These are phyloP conservation scores for Microtus richardsoni DNA, from an alignment of 2,113 vertebrate species.

Conservation along the genomic window DNA sequence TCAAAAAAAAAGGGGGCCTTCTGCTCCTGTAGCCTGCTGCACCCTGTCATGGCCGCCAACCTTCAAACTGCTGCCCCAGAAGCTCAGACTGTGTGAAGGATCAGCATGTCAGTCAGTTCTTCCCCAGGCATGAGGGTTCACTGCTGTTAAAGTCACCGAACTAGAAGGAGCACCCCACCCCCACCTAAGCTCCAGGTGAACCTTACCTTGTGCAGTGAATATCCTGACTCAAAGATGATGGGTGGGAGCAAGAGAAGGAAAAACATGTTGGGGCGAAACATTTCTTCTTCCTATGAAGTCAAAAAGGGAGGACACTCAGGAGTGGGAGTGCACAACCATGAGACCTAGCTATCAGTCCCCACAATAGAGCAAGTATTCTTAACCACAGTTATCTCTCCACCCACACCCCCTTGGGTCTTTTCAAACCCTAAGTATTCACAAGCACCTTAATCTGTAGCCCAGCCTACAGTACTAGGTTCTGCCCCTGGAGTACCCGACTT, in stretches of 20 bases:
- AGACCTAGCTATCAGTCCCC: neutral
- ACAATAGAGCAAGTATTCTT: neutral
- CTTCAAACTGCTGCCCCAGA: neutral
- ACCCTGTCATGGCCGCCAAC: neutral
- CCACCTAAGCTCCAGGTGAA: neutral
- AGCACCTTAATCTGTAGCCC: neutral
- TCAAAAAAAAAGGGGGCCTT: neutral
- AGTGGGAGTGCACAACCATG: neutral
- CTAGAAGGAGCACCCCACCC: neutral
- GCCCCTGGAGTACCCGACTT: neutral
- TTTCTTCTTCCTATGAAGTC: conserved; percentile 95
- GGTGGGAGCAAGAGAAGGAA: conserved; percentile 98
- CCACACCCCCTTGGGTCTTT: neutral
- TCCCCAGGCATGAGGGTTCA: neutral
- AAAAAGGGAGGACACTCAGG: conserved; percentile 47
- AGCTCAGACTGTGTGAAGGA: neutral
- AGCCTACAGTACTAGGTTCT: no score
- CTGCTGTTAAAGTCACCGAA: neutral
- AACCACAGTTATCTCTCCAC: neutral
- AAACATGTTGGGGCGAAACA: conserved; percentile 99
- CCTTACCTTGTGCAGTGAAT: conserved; percentile 98
- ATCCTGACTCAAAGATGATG: conserved; percentile 99
- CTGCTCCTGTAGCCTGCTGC: neutral
- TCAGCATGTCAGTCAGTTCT: neutral
- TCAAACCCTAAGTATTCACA: neutral